phyloP scores from a whole-genome alignment of 1,140 invertebrate genomes.

The Homarus americanus region DNA sequence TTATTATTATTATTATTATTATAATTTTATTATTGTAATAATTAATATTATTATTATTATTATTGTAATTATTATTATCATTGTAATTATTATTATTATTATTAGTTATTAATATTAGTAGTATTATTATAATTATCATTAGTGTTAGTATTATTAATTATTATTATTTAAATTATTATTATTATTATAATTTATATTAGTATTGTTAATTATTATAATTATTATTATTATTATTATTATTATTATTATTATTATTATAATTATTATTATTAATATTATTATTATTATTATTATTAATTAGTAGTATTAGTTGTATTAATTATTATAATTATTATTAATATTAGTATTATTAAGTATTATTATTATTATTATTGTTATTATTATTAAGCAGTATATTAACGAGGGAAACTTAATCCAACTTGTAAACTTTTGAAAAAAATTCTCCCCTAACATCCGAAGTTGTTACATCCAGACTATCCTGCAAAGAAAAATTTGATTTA shows the following conservation, averaged over 20 bases:
- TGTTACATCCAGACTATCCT: too few species aligned
- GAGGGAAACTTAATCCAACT: background rate
- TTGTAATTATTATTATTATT: background rate
- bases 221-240: background rate
- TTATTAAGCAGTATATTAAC: too few species aligned
- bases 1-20: background rate
- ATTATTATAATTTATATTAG: background rate
- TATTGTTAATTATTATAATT: too few species aligned
- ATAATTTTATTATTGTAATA: background rate
- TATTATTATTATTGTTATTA: slow-evolving; percentile 3
- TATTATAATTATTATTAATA: background rate
- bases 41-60: background rate
- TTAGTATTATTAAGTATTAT: background rate
- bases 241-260: background rate
- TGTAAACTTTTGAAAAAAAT: slow-evolving; percentile 18
- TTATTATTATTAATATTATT: background rate
- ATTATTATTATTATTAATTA: background rate
- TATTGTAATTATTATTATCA: background rate
- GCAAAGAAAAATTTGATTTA: too few species aligned
- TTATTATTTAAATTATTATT: background rate
- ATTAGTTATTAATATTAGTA: too few species aligned
- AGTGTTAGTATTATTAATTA: background rate
- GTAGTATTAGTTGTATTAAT: background rate
- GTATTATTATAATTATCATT: too few species aligned
- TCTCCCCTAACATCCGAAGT: too few species aligned